Base-by-base conservation (phyloP, 2,113 vertebrate species). In the Proterorhinus semilunaris region DNA sequence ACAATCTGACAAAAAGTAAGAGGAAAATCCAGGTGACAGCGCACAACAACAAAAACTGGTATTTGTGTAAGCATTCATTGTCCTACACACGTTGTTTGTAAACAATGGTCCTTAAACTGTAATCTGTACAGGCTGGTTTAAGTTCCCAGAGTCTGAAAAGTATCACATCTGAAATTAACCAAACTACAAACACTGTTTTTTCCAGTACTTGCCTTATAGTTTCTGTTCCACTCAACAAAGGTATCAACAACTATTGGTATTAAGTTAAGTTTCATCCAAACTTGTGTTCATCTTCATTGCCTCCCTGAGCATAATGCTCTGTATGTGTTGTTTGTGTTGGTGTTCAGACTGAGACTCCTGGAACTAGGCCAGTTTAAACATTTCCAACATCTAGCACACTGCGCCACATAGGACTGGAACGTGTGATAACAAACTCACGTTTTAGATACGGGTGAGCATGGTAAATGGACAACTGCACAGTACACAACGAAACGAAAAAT, bases 181-280 rank as follows among this genome's bases (percentile, higher is more conserved):
- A 54, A 6, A 9, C 8, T 9, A 21, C 8, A 27, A 11, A 15
- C 49, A 58, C 36, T 15, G 12, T 2, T 13, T 43, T 54, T 8
- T 10, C 2, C 17, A 6, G 15, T 49, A 71, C 72, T 67, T 77
- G 62, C 73, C 82, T 71, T 62, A 5, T 47, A 0, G 44, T 49
- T 62, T 27, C 52, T 1, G 43, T 52, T 44, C 46, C 69, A 46
- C 62, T 73, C 52, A 45, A 49, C 10, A 27, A 63, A 8, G 4
- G 65, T 16, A 12, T 66, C 54, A 59, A 52, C 15, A 68, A 59
- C 3, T 10, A 47, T 1, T 62, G 54, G 15, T 46, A 46, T 13
- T 54, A 43, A 17, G 3, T 47, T 64, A 6, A 79, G 52, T 17
- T 46, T 74, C 45, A 6, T 1, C 4, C 4, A 62, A 53, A 57